Base-by-base conservation (phyloP, 2,113 vertebrate species). In the Gallinago undulata region DNA sequence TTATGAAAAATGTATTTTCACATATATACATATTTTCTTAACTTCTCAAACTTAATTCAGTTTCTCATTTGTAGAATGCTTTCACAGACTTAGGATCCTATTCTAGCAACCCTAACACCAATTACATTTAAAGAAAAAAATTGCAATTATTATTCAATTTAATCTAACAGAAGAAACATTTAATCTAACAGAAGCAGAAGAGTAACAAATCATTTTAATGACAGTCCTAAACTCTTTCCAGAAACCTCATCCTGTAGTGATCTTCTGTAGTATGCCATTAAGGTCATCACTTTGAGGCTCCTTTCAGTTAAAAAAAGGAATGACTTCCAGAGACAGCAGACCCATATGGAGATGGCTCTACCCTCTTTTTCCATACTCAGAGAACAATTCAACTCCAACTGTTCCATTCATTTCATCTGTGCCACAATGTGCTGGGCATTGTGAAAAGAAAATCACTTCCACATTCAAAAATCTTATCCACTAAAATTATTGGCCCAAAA, bases 371-470 rank as follows among this genome's bases (percentile, higher is more conserved):
- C n/a, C 10, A 5, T 48, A 43, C 6, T 25, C 19, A 39, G 23
- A 35, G 13, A 80, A 31, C 56, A 88, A 80, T 53, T 24, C 48
- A 72, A 7, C 18, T 74, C 23, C 23, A 67, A 1, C n/a, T 51
- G 18, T 47, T 88, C n/a, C 2, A 4, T 74, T 80, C 35, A 35
- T 62, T 83, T 79, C 10, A 63, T 63, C 79, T 62, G 6, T 70
- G 12, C 50, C 55, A 66, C 0, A 0, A 33, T 3, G 5, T 2
- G 3, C 24, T 25, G 50, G 7, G 16, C 39, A 82, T 53, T n/a
- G 23, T 64, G 45, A 73, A 86, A 86, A 78, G 18, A 48, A 88
- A 90, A 72, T 83, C 24, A 62, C 11, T 62, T 35, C 19, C 19
- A 73, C 33, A 39, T 85, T 93, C 43, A 53, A 93, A 93, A 91